phyloP scores from a whole-genome alignment of 2,113 vertebrate genomes.

The Percopsis transmontana region DNA sequence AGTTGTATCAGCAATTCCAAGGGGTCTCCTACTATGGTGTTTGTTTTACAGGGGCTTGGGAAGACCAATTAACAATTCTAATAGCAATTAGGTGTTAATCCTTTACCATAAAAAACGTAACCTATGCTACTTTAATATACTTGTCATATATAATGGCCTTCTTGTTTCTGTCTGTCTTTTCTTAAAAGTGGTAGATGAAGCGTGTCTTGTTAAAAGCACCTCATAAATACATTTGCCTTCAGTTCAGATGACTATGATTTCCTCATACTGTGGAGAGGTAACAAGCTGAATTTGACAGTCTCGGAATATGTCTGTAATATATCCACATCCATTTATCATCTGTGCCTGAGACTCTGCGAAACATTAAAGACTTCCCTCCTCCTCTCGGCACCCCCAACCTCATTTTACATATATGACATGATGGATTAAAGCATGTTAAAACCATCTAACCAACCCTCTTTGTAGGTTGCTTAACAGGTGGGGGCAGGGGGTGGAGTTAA shows the following conservation, averaged over 20 bases:
- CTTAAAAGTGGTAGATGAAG: neutral
- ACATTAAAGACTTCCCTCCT: constrained; percentile 5
- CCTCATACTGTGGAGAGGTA: neutral
- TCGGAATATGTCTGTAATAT: neutral
- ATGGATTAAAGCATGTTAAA: constrained; percentile 25
- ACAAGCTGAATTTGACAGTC: neutral
- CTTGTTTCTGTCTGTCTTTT: neutral
- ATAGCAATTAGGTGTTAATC: too few species aligned
- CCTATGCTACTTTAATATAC: too few species aligned
- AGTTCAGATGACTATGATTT: neutral
- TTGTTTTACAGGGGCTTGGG: too few species aligned
- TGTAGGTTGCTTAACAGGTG: constrained; percentile 12
- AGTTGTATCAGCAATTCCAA: too few species aligned
- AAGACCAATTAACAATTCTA: too few species aligned
- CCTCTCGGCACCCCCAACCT: constrained; percentile 3
- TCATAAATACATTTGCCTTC: neutral
- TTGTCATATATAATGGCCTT: neutral
- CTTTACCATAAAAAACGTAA: too few species aligned
- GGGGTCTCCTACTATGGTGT: too few species aligned
- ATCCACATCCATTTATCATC: neutral
- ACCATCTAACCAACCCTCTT: neutral
- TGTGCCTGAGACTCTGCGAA: constrained; percentile 1
- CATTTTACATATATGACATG: constrained; percentile 19
- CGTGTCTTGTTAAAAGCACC: neutral
- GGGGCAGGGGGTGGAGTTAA: neutral